A percentile compares a stretch with the other conserved stretches of the same genome.
These are phyloP conservation scores for Scalopus aquaticus DNA, from an alignment of 2,113 vertebrate genomes.

Conservation along the genomic window DNA sequence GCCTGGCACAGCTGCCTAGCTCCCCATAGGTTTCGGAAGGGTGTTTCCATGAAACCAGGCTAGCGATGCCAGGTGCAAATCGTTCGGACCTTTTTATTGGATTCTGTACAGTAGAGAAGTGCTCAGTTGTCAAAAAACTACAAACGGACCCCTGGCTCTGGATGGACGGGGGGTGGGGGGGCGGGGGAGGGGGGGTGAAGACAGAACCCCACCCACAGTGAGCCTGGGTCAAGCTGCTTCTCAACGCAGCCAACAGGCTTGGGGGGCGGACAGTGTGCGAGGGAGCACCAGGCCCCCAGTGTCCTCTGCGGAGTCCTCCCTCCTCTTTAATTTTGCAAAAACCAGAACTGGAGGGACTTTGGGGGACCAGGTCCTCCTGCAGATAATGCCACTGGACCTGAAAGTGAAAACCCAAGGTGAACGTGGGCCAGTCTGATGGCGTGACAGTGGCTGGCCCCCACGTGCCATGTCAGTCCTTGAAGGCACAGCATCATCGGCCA, in stretches of 20 bases:
- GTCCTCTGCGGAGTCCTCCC: neutral
- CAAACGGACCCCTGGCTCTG: constrained; percentile 69
- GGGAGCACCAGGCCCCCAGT: neutral
- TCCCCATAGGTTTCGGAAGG: neutral
- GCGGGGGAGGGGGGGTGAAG: too few relatives aligned
- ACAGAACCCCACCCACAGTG: neutral
- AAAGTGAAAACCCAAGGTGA: constrained; percentile 48
- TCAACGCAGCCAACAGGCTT: neutral
- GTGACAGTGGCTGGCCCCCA: neutral
- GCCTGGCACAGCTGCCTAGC: neutral
- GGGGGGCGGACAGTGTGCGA: neutral
- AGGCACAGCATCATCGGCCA: constrained; percentile 72
- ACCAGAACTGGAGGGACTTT: neutral
- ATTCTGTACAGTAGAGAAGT: constrained; percentile 74
- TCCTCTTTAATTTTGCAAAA: constrained; percentile 60
- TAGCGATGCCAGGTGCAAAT: constrained; percentile 47
- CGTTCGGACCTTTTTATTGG: constrained; percentile 67
- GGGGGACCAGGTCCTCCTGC: neutral
- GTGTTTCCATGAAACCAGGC: neutral
- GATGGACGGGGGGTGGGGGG: too few relatives aligned
- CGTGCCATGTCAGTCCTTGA: constrained; percentile 5
- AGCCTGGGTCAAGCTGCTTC: constrained; percentile 25
- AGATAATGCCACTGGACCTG: constrained; percentile 69
- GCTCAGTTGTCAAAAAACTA: constrained; percentile 68
- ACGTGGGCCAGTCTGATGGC: neutral